Percentiles rank a stretch among this genome's conserved stretches.
These are phyloP conservation scores for Lathamus discolor DNA, from an alignment of 2,113 vertebrate species.

Conservation along the genomic window DNA sequence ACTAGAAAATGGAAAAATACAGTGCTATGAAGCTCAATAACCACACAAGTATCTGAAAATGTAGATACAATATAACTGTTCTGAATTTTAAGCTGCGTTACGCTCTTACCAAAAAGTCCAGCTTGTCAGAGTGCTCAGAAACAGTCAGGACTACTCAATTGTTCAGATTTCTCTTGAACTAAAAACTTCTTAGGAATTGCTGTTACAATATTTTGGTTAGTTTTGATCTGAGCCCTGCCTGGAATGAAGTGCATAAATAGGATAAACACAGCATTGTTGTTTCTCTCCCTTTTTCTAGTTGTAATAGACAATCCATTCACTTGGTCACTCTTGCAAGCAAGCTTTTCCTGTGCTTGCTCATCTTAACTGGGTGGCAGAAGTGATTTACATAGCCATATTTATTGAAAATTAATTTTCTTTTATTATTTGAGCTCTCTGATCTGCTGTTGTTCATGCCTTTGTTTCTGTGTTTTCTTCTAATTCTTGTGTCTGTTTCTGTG, in stretches of 20 bases:
- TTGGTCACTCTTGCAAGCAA: rapidly evolving
- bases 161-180: not conserved
- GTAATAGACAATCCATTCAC: not conserved
- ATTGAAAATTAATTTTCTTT: not conserved
- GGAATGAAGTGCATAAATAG: not conserved
- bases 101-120: not conserved
- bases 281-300: not conserved
- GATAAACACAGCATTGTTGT: not conserved
- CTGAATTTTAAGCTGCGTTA: not conserved
- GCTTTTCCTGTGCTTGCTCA: not conserved
- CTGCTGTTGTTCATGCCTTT: not conserved
- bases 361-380: not conserved
- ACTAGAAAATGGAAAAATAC: not conserved
- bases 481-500: not conserved
- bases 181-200: not conserved
- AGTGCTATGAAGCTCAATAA: not conserved
- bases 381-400: not conserved
- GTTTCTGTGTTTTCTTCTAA: not conserved
- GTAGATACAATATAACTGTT: not conserved
- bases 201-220: not conserved
- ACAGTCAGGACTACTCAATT: not conserved
- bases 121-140: not conserved
- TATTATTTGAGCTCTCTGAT: not conserved
- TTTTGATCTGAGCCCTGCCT: not conserved
- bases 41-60: not conserved